Evolutionary conservation across 2,797 vertebrate species (phyloP).

Genomic region (Paguma larvata): DNA sequence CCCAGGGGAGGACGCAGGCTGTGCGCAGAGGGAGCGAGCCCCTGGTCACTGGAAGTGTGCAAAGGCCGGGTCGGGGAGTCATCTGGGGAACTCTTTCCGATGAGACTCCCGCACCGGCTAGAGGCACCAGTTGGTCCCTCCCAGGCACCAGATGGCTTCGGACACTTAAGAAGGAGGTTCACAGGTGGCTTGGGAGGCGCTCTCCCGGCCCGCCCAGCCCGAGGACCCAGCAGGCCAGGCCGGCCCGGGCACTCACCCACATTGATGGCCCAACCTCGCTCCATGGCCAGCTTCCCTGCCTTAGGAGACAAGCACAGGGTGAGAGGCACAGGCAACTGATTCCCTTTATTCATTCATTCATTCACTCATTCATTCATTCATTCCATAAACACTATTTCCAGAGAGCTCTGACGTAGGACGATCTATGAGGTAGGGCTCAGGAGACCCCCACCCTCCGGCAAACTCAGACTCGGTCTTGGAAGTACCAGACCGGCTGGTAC

Average conservation of each 20-base stretch:
- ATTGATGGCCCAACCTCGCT: conserved; percentile 98
- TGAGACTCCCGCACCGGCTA: neutral
- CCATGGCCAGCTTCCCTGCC: conserved; percentile 97
- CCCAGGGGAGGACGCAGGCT: neutral
- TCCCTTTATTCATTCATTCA: neutral
- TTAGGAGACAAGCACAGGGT: conserved; percentile 84
- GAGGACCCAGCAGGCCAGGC: neutral
- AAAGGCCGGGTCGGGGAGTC: neutral
- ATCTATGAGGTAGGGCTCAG: accelerated
- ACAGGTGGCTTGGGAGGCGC: neutral
- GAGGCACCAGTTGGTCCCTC: neutral
- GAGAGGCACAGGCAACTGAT: neutral
- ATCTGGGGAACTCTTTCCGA: neutral
- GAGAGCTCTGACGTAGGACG: neutral
- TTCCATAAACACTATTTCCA: neutral
- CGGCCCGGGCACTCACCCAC: conserved; percentile 92
- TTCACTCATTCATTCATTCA: neutral
- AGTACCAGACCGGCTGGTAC: neutral
- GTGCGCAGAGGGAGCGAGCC: neutral
- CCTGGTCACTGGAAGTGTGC: neutral
- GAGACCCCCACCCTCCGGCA: neutral
- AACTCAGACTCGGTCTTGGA: neutral
- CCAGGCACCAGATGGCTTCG: neutral
- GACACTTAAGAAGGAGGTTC: neutral
- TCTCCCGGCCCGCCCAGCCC: neutral